Conservation (phyloP, 1,140 invertebrate genomes). For the Drosophila navojoa region DNA sequence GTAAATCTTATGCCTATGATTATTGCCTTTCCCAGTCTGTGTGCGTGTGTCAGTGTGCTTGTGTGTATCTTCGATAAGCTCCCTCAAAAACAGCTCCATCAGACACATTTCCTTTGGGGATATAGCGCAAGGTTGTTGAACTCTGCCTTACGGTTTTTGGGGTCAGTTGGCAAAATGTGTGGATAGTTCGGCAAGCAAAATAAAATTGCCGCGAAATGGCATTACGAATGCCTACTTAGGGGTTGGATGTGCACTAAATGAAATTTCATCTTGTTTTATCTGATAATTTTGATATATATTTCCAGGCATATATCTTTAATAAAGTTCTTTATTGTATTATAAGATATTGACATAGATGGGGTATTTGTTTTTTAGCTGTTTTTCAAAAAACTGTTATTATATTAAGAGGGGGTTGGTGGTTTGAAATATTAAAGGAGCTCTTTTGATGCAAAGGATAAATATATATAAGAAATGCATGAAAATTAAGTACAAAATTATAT, state of each 20-base stretch:
- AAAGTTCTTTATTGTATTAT: too few species aligned
- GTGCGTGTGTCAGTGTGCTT: slow-evolving; percentile 16
- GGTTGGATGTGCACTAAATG: slow-evolving; percentile 11
- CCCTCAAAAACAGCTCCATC: slow-evolving; percentile 43
- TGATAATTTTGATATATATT: background rate
- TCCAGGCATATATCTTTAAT: too few species aligned
- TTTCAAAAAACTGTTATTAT: too few species aligned
- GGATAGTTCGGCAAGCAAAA: slow-evolving; percentile 34
- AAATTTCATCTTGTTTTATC: background rate
- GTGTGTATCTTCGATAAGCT: slow-evolving; percentile 44
- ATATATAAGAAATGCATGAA: too few species aligned
- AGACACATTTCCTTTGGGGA: slow-evolving; percentile 58
- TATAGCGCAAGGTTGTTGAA: slow-evolving; percentile 64
- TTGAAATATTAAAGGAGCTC: too few species aligned
- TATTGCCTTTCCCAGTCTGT: slow-evolving; percentile 48
- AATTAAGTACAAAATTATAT: too few species aligned
- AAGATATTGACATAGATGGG: too few species aligned
- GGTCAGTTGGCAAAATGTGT: slow-evolving; percentile 49
- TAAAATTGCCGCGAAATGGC: slow-evolving; percentile 29
- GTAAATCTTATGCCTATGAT: slow-evolving; percentile 72
- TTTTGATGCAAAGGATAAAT: too few species aligned
- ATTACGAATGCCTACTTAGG: slow-evolving; percentile 7
- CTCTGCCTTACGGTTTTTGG: slow-evolving; percentile 40
- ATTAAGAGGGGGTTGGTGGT: too few species aligned
- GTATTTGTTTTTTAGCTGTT: too few species aligned